Conservation (phyloP, 2,888 invertebrate species). For the Tetragonisca angustula region DNA sequence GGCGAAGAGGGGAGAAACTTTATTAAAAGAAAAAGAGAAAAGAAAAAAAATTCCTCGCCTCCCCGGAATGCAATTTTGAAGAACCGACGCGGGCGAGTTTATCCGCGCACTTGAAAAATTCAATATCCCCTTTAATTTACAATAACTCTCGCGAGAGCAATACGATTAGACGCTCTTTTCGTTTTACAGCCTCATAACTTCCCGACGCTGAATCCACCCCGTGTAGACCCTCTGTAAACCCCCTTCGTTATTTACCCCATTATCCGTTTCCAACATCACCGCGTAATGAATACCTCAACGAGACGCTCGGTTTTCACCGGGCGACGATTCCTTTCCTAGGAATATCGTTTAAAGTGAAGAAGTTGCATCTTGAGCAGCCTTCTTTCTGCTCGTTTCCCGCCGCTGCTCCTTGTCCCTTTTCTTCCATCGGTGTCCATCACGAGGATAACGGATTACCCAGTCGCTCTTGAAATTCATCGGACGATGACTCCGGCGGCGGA, state of each 20-base stretch:
- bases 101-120: background rate
- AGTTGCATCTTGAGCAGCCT: background rate
- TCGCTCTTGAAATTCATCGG: conserved; percentile 50
- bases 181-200: background rate
- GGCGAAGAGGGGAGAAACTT: background rate
- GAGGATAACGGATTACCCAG: conserved; percentile 52
- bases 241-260: background rate
- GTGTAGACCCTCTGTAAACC: background rate
- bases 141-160: background rate
- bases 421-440: conserved; percentile 25
- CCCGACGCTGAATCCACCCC: background rate
- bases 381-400: conserved; percentile 1
- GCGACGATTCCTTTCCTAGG: background rate
- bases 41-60: background rate
- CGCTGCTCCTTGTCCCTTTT: background rate
- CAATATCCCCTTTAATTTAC: background rate
- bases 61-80: background rate
- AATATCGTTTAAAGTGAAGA: conserved; percentile 14
- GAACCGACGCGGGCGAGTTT: background rate
- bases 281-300: conserved; percentile 3
- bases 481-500: conserved; percentile 51
- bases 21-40: background rate
- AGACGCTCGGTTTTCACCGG: background rate
- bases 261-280: background rate
- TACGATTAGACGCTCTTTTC: too few relatives aligned